Base-by-base conservation (phyloP, 2,888 invertebrate genomes). In the Chironomus tentans region DNA sequence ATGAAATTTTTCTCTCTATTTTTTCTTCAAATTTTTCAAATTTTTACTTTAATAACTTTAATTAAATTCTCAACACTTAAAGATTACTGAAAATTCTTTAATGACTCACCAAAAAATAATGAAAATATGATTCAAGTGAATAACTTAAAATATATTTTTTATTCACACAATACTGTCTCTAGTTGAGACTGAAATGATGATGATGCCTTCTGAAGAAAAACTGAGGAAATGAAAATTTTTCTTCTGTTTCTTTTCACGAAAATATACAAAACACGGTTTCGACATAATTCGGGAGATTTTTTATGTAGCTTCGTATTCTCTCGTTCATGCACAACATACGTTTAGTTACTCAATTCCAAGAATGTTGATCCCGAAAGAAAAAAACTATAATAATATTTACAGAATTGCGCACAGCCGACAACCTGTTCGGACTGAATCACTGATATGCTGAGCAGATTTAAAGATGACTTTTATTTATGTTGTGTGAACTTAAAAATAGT, bases 301-400 rank as follows among this genome's bases (percentile, higher is more conserved):
- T 72, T 22, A 10, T 18, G 22, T 24, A 22, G 21, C 65, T 65
- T 24, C 22, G 65, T 65, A 71, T 72, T 72, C 72, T 74, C 74
- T 74, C 74, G 74, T 24, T 68, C 47, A 47, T 65, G 48, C 5
- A 65, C 47, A 48, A 38, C 46, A 46, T 47, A 38, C 15, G 18
- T 46, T 28, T 18, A 21, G 46, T 46, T 74, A 74, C 74, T 74
- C 74, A 74, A 74, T 74, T 74, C 68, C 24, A 74, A 74, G 62
- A 21, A 48, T 74, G 74, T 74, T 74, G 74, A 74, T 74, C 74
- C 74, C 74, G 62, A 62, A 56, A 28, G 72, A 50, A 61, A 61
- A 72, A 71, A 50, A 50, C 12, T 50, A 56, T 18, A 12, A 12
- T 13, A 72, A 72, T 72, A 21, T 71, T 71, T 50, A 71, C 56